Percentiles rank a stretch among this genome's conserved stretches.
Evolutionary conservation across 92 coral and sea anemone genomes (phyloP).

Genomic region (Actinostola sp.): DNA sequence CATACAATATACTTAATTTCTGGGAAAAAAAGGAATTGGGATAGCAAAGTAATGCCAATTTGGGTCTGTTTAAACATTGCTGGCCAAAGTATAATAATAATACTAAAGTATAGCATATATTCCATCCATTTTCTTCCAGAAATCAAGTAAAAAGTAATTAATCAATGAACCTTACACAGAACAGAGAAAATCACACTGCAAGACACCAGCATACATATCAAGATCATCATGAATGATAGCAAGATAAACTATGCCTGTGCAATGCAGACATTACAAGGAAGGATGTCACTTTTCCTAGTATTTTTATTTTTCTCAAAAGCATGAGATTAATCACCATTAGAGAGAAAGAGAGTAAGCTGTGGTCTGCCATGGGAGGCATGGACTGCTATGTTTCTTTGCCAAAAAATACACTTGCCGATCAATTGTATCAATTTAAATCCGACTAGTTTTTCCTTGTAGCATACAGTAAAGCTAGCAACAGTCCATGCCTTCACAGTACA

Average conservation of each 20-base stretch:
- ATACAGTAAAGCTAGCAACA: too few relatives aligned
- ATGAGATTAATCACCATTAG: conserved; percentile 51
- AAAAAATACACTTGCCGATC: not conserved
- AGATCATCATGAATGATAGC: not conserved
- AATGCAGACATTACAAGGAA: conserved; percentile 39
- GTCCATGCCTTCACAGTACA: conserved; percentile 32
- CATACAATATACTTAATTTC: conserved; percentile 10
- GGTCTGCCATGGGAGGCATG: conserved; percentile 15
- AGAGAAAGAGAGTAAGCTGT: conserved; percentile 38
- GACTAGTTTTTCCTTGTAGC: too few relatives aligned
- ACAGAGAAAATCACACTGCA: conserved; percentile 5
- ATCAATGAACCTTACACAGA: conserved; percentile 19
- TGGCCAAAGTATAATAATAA: too few relatives aligned
- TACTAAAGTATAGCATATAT: not conserved
- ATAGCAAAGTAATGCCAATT: too few relatives aligned
- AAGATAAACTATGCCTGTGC: conserved; percentile 15
- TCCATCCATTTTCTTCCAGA: conserved; percentile 28
- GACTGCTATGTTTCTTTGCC: conserved; percentile 7
- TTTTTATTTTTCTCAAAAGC: conserved; percentile 44
- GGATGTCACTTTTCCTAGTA: conserved; percentile 30
- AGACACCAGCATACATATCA: not conserved
- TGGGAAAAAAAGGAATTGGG: conserved; percentile 1
- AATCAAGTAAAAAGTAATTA: conserved; percentile 9
- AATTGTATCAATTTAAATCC: not conserved
- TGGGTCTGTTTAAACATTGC: too few relatives aligned